Conservation (phyloP, 2,888 invertebrate species). For the Rhamnusium bicolor region DNA sequence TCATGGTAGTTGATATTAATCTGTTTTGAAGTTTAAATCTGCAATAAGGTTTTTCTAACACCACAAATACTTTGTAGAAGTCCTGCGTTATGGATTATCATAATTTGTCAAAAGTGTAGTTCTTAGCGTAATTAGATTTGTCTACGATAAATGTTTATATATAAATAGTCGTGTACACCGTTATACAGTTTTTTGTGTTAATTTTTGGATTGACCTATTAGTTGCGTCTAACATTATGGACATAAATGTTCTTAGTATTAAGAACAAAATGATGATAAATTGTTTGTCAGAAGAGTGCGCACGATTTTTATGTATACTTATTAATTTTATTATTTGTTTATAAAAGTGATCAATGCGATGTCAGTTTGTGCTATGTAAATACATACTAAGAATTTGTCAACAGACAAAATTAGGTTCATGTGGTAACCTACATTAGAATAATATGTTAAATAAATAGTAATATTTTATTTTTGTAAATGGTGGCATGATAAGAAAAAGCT, state of each 20-base stretch:
- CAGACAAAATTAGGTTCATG: neutral
- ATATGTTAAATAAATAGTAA: neutral
- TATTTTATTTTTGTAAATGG: neutral
- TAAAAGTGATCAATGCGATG: neutral
- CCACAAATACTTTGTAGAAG: conserved; percentile 3
- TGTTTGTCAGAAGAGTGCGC: conserved; percentile 7
- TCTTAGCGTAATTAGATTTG: conserved; percentile 13
- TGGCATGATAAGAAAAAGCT: too few relatives aligned
- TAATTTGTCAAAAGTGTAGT: conserved; percentile 11
- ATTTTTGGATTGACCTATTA: conserved; percentile 6
- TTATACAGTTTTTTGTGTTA: conserved; percentile 10
- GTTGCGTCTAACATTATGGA: conserved; percentile 4
- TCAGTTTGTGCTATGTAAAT: neutral
- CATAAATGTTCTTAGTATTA: conserved; percentile 4
- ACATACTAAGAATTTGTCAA: neutral
- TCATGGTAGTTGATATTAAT: conserved; percentile 6
- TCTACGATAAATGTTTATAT: conserved; percentile 12
- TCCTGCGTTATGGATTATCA: conserved; percentile 6
- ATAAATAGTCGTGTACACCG: conserved; percentile 1
- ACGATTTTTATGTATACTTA: neutral
- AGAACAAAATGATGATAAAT: conserved; percentile 8
- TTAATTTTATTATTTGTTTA: neutral
- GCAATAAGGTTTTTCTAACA: conserved; percentile 9
- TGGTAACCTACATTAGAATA: neutral
- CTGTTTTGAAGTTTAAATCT: conserved; percentile 14